Base-by-base conservation (phyloP, 2,888 invertebrate genomes). In the Parthenolecanium corni region DNA sequence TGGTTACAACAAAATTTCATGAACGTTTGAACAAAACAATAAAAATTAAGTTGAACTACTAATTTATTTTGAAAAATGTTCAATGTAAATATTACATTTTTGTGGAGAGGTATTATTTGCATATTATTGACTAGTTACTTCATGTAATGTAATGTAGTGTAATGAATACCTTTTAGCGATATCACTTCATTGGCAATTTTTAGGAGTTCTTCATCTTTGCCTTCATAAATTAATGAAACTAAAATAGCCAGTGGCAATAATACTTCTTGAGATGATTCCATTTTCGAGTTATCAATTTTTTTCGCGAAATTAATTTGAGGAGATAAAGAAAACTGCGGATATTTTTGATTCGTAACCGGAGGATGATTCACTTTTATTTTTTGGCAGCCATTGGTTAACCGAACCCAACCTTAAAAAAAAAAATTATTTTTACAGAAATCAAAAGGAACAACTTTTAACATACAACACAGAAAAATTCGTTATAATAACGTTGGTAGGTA, bases 251-350 rank as follows among this genome's bases (percentile, higher is more conserved):
- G 5, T 11, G 54, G 40, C 23, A 54, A 40, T 23, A 42, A 42
- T 38, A 21, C 42, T 40, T 54, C 54, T 31, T 31, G 31, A 18
- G 42, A 54, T 23, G 40, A 3, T 23, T 54, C 54, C 54, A 54
- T 54, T 54, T n/a, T 54, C 40, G 16, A 6, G 42, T 42, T 54
- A 54, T 21, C 16, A 54, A 40, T 54, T 54, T 54, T 42, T 51
- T 36, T 36, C 3, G 5, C n/a, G 16, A 52, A 52, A 52, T 3
- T 31, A 36, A 52, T 12, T 12, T 20, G 18, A 6, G 5, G 14
- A 44, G 18, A 44, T n/a, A 52, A 52, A 25, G 16, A 25, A 23
- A 44, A 18, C 18, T 44, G 44, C 6, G 12, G 3, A 24, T 52
- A 16, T 52, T 14, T 52, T 24, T 38, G n/a, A 49, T 5, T 23